Base-by-base conservation (phyloP, 2,888 invertebrate genomes). In the Oasisia sp. region DNA sequence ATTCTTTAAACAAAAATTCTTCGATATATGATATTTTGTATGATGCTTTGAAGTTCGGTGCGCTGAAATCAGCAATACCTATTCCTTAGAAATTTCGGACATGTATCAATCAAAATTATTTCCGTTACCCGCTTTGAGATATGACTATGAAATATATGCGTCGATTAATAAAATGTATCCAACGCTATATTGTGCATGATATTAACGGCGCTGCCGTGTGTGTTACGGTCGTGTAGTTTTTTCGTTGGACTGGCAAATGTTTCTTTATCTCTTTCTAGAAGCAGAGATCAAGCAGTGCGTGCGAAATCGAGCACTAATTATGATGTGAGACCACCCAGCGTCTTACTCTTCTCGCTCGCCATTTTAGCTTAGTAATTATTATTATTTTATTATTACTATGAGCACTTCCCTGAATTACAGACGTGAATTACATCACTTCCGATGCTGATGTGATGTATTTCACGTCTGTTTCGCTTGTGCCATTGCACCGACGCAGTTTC, bases 81-180 rank as follows among this genome's bases (percentile, higher is more conserved):
- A 74, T 27, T 5, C 27, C 27, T 74, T 74, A 74, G n/a, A 74
- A 27, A n/a, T 74, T 27, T 74, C 74, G 27, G 27, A 74, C 74
- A 74, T n/a, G 74, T n/a, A 74, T 74, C 27, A 74, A 74, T 74
- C 74, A 74, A 74, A 74, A 74, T 74, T 74, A 74, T 74, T n/a
- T 74, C 74, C 74, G 74, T 74, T 74, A n/a, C 74, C n/a, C 27
- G 5, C 19, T 56, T 74, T 74, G 74, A 2, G 74, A 74, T 27
- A 27, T 74, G 74, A 74, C 2, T 74, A n/a, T 74, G 74, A 5
- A 74, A 74, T 3, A 19, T 19, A 19, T 27, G 14, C n/a, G n/a
- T n/a, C n/a, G 74, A 74, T 74, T n/a, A 74, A 74, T 74, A 27
- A 19, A 74, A 74, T 27, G 74, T 74, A n/a, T 27, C 74, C 74